Percentiles rank a stretch among this genome's conserved stretches.
phyloP scores from a whole-genome alignment of 2,797 vertebrate genomes.

The Ficedula albicollis region DNA sequence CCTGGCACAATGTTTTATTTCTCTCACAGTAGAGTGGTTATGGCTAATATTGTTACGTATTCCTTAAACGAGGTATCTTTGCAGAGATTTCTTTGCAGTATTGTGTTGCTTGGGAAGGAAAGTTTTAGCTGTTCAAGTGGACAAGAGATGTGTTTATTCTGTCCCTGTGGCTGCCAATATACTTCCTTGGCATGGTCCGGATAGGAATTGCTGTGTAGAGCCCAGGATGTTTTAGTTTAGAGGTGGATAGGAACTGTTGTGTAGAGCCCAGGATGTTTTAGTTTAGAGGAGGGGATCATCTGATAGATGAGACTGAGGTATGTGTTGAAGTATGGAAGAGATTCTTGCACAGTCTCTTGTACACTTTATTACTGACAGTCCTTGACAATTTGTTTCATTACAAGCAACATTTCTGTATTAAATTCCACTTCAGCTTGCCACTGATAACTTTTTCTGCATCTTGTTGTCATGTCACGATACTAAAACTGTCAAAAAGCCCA shows the following conservation, averaged over 20 bases:
- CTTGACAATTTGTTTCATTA: not conserved
- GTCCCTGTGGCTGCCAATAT: not conserved
- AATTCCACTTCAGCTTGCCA: not conserved
- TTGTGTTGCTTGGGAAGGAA: fast-evolving
- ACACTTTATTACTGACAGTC: not conserved
- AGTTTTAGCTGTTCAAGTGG: not conserved
- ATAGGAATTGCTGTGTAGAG: not conserved
- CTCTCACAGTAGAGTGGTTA: fast-evolving
- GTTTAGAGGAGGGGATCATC: not conserved
- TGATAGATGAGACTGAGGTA: not conserved
- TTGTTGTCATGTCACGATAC: not conserved
- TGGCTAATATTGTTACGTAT: not conserved
- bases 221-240: not conserved
- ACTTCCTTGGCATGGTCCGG: fast-evolving
- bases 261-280: not conserved
- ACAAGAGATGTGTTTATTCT: not conserved
- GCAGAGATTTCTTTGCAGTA: not conserved
- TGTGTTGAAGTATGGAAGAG: not conserved
- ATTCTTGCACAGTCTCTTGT: not conserved
- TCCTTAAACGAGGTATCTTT: fast-evolving
- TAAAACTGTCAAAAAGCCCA: not conserved
- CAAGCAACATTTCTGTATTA: not conserved
- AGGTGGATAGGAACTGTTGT: not conserved
- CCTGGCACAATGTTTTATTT: fast-evolving
- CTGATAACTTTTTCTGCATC: not conserved